A percentile compares a stretch with the other conserved stretches of the same genome.
These are phyloP conservation scores for Colius striatus DNA, from an alignment of 2,113 vertebrate species.

Conservation along the genomic window DNA sequence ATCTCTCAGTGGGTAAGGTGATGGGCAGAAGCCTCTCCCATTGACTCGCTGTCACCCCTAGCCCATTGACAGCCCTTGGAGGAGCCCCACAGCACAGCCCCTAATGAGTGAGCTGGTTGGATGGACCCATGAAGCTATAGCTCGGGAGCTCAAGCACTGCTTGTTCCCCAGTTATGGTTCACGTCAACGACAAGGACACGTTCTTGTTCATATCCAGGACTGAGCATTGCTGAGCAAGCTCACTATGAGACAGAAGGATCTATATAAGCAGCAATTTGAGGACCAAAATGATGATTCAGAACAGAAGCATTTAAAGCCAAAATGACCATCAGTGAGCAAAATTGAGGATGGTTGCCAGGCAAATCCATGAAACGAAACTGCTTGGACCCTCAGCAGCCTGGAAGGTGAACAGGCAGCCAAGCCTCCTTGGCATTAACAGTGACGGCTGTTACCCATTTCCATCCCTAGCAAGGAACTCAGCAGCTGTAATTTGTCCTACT, in stretches of 20 bases:
- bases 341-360: not conserved
- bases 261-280: not conserved
- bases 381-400: not conserved
- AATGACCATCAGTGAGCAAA: not conserved
- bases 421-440: not conserved
- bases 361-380: not conserved
- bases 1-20: not conserved
- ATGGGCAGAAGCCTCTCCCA: not conserved
- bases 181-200: not conserved
- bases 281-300: not conserved
- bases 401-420: not conserved
- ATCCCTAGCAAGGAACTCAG: not conserved
- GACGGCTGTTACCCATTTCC: not conserved
- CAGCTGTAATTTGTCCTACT: not conserved
- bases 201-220: not conserved
- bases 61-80: not conserved
- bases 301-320: slow-evolving; percentile 5
- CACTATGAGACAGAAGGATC: not conserved
- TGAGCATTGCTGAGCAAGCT: not conserved
- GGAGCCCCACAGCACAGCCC: not conserved
- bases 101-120: not conserved
- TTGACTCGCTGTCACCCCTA: not conserved
- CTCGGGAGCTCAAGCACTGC: not conserved
- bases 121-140: rapidly evolving
- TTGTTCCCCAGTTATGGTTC: not conserved